Evolutionary conservation across 1,140 invertebrate species (phyloP).

Genomic region (Drosophila orena): DNA sequence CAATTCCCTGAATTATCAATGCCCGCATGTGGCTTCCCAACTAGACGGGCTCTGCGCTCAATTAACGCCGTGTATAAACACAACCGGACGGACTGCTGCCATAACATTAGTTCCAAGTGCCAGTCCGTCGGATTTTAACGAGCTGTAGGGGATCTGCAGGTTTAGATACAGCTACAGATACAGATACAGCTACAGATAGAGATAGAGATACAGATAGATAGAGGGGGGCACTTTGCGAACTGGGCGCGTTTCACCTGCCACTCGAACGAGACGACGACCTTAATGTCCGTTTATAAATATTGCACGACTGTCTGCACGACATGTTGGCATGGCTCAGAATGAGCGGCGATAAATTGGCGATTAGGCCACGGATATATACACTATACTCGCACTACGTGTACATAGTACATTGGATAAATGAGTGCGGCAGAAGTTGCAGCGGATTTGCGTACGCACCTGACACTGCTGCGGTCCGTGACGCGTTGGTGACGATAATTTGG

Average conservation of each 20-base stretch:
- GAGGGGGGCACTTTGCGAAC: constrained; percentile 14
- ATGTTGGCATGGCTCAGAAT: constrained; percentile 55
- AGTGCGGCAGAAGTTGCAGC: neutral
- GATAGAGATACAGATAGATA: too few species aligned
- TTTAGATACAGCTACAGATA: too few species aligned
- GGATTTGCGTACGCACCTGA: constrained; percentile 87
- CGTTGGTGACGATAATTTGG: constrained; percentile 91
- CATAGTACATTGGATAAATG: neutral
- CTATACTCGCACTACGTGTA: neutral
- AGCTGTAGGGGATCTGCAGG: neutral
- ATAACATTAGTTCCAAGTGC: constrained; percentile 53
- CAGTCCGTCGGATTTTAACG: constrained; percentile 34
- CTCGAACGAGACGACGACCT: constrained; percentile 53
- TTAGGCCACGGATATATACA: constrained; percentile 37
- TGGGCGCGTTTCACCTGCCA: constrained; percentile 44
- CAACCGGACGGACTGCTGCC: constrained; percentile 19
- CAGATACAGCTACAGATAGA: too few species aligned
- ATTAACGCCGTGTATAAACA: constrained; percentile 49
- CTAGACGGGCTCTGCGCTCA: constrained; percentile 53
- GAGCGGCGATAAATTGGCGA: constrained; percentile 55
- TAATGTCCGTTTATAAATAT: constrained; percentile 68
- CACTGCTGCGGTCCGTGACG: constrained; percentile 92
- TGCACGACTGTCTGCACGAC: constrained; percentile 35
- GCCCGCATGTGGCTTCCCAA: constrained; percentile 5
- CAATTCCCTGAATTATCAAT: constrained; percentile 10